Percentiles rank a stretch among this genome's conserved stretches.
Evolutionary conservation across 2,113 vertebrate species (phyloP).

Genomic region (Dermatemys mawii): DNA sequence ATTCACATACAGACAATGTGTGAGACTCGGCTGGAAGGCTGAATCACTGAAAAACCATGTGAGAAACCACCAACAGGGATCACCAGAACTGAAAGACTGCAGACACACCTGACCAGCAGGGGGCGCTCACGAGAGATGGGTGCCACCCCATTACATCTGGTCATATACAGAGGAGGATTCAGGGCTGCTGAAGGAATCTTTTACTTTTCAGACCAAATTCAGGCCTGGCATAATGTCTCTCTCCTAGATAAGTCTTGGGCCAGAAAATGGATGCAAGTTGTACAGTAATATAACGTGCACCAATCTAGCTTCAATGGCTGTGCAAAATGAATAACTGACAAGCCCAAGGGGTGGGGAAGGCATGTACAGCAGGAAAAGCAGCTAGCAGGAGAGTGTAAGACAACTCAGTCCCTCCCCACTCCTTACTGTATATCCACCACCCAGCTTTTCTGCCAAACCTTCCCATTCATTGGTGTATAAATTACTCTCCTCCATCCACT

Average conservation of each 20-base stretch:
- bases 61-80: no score
- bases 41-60: no score
- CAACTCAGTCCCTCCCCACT: accelerated
- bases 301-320: neutral
- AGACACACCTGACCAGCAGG: no score
- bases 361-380: neutral
- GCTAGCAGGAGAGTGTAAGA: neutral
- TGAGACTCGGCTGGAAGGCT: no score
- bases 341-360: accelerated
- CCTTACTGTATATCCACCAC: neutral
- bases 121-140: no score
- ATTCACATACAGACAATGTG: no score
- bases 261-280: conserved; percentile 8
- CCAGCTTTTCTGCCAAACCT: neutral
- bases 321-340: neutral
- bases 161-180: neutral
- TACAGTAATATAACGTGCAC: neutral
- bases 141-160: neutral
- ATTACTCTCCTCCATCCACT: neutral
- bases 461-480: neutral
- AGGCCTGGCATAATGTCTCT: neutral
- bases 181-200: accelerated
- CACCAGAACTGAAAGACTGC: no score
- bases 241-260: neutral
- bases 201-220: neutral